These are phyloP conservation scores for Heterotis niloticus DNA, from an alignment of 2,113 vertebrate species.

Conservation along the genomic window DNA sequence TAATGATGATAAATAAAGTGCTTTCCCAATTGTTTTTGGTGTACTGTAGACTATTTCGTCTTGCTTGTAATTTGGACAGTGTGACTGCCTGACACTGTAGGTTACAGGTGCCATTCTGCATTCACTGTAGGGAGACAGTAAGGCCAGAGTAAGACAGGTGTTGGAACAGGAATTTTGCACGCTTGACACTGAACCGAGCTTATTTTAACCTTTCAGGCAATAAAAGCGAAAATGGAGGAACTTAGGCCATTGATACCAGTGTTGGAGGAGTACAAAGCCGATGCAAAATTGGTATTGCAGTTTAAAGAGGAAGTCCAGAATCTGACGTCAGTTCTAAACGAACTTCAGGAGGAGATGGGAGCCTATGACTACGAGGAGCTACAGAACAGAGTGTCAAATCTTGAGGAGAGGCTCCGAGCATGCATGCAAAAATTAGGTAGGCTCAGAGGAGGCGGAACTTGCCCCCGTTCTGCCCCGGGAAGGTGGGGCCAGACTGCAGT, in stretches of 20 bases:
- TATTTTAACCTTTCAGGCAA: slow-evolving; percentile 99
- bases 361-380: slow-evolving; percentile 99
- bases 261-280: slow-evolving; percentile 99
- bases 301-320: slow-evolving; percentile 99
- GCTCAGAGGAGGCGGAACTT: slow-evolving; percentile 70
- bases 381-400: slow-evolving; percentile 96
- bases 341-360: slow-evolving; percentile 98
- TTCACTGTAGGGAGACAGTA: slow-evolving; percentile 39
- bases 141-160: slow-evolving; percentile 63
- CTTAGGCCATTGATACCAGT: slow-evolving; percentile 99
- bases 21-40: slow-evolving; percentile 96
- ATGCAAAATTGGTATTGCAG: slow-evolving; percentile 99
- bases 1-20: slow-evolving; percentile 97
- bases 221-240: slow-evolving; percentile 99
- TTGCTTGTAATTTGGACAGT: slow-evolving; percentile 48
- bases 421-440: slow-evolving; percentile 99
- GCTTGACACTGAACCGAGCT: slow-evolving; percentile 91
- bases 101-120: slow-evolving; percentile 37
- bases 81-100: slow-evolving; percentile 41
- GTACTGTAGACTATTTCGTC: slow-evolving; percentile 90
- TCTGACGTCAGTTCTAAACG: slow-evolving; percentile 96
- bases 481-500: slow-evolving; percentile 14
- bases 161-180: slow-evolving; percentile 59
- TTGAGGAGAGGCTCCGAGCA: slow-evolving; percentile 97
- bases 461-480: slow-evolving; percentile 33